These are phyloP conservation scores for Gandaritis pyraliata DNA, from an alignment of 2,888 invertebrate species.

Conservation along the genomic window DNA sequence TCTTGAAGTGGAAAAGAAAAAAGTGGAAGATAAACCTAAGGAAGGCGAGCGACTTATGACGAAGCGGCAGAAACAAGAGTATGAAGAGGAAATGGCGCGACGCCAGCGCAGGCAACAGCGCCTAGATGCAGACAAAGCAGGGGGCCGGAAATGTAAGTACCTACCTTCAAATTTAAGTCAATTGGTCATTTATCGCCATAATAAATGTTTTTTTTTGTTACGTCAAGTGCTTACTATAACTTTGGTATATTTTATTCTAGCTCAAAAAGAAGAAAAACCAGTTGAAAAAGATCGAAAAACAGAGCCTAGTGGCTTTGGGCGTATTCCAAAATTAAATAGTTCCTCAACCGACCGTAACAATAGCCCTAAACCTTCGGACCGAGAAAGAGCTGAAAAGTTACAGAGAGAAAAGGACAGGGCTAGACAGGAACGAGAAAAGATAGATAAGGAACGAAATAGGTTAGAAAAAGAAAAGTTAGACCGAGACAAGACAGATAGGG, in stretches of 20 bases:
- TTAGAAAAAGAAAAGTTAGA: slow-evolving; percentile 54
- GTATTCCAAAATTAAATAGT: slow-evolving; percentile 83
- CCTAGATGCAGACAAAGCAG: slow-evolving; percentile 65
- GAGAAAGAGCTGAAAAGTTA: slow-evolving; percentile 56
- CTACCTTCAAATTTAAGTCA: not conserved
- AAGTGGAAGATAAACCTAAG: slow-evolving; percentile 65
- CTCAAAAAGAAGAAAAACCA: slow-evolving; percentile 59
- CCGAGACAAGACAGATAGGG: slow-evolving; percentile 65
- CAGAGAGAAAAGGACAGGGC: slow-evolving; percentile 50
- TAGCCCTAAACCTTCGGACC: slow-evolving; percentile 54
- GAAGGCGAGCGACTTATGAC: slow-evolving; percentile 90
- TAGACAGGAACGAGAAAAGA: slow-evolving; percentile 45
- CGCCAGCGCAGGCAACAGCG: slow-evolving; percentile 79
- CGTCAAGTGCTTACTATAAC: not conserved
- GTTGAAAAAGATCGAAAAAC: slow-evolving; percentile 65
- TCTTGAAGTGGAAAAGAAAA: slow-evolving; percentile 76
- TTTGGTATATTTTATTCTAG: slow-evolving; percentile 41
- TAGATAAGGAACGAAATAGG: slow-evolving; percentile 48
- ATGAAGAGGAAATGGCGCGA: slow-evolving; percentile 88
- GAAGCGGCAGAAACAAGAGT: slow-evolving; percentile 90
- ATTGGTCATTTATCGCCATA: no score
- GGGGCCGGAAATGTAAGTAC: slow-evolving; percentile 56
- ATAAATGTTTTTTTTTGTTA: no score
- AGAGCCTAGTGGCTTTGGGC: slow-evolving; percentile 62
- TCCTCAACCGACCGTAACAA: slow-evolving; percentile 59